Percentiles rank a stretch among this genome's conserved stretches.
Conservation (phyloP, 2,888 invertebrate genomes). For the Machimus rusticus region DNA sequence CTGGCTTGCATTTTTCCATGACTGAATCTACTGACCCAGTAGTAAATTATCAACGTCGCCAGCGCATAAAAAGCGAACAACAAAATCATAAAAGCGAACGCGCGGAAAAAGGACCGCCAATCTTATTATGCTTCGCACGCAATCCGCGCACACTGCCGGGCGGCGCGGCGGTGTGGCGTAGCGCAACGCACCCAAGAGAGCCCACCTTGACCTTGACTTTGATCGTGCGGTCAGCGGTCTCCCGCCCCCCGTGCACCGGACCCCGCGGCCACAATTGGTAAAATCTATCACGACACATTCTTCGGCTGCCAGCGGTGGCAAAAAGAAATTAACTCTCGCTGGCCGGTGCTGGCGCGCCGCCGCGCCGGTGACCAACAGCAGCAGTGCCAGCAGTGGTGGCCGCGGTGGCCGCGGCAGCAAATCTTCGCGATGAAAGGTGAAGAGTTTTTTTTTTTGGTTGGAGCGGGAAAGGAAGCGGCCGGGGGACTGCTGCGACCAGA, state of each 20-base stretch:
- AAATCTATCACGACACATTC: background rate
- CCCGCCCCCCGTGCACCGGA: background rate
- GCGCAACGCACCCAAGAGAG: background rate
- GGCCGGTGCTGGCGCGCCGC: background rate
- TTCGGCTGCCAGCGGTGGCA: background rate
- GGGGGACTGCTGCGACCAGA: background rate
- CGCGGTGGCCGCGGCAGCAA: background rate
- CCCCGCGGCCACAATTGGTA: background rate
- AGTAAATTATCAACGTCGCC: background rate
- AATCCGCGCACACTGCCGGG: background rate
- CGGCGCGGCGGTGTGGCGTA: background rate
- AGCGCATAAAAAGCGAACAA: background rate
- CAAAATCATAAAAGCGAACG: background rate
- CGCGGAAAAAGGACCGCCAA: background rate
- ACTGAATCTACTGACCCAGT: background rate
- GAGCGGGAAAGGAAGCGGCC: background rate
- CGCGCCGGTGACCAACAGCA: background rate
- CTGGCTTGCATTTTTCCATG: background rate
- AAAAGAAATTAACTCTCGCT: background rate
- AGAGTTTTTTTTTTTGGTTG: background rate
- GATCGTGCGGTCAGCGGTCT: background rate
- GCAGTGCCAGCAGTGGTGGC: background rate
- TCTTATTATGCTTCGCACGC: constrained; percentile 11
- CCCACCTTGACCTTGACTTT: constrained; percentile 29
- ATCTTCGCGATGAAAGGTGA: background rate